These are phyloP conservation scores for Gryllus bimaculatus DNA, from an alignment of 1,140 invertebrate genomes.

Conservation along the genomic window DNA sequence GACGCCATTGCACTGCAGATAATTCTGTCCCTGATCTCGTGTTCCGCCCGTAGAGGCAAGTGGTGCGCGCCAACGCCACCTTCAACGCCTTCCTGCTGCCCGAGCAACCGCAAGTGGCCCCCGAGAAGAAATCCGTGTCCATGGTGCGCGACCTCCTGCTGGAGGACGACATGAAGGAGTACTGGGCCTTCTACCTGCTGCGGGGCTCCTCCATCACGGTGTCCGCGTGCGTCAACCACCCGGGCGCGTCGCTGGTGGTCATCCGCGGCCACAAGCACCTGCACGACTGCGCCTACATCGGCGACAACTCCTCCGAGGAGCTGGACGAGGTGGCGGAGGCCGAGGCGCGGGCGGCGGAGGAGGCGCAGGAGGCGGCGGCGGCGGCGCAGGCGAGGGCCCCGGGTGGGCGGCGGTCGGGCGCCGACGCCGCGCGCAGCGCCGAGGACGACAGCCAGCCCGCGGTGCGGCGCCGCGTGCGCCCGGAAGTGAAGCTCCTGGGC, in stretches of 20 bases:
- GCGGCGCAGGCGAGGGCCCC: too few species aligned
- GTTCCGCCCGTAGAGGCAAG: constrained; percentile 45
- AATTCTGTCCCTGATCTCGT: background rate
- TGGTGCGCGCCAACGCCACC: constrained; percentile 57
- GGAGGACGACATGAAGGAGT: constrained; percentile 73
- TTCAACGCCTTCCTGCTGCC: constrained; percentile 65
- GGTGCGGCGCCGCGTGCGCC: constrained; percentile 37
- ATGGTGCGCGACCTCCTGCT: constrained; percentile 58
- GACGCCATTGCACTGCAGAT: too few species aligned
- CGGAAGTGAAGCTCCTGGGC: constrained; percentile 36
- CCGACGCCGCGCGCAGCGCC: constrained; percentile 14
- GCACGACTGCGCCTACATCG: constrained; percentile 69
- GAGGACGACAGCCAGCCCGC: constrained; percentile 35
- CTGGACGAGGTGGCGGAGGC: constrained; percentile 50
- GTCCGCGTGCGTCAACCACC: constrained; percentile 62
- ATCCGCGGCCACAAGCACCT: constrained; percentile 65
- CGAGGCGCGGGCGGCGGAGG: background rate
- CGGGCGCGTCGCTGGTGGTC: constrained; percentile 62
- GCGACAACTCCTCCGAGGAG: constrained; percentile 64
- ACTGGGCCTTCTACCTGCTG: constrained; percentile 74
- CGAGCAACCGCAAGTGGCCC: constrained; percentile 44
- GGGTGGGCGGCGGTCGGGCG: constrained; percentile 17
- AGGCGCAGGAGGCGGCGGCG: background rate
- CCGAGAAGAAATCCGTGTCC: constrained; percentile 44
- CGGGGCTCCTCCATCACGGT: constrained; percentile 62